Base-by-base conservation (phyloP, 2,888 invertebrate species). In the Caenorhabditis imperialis region DNA sequence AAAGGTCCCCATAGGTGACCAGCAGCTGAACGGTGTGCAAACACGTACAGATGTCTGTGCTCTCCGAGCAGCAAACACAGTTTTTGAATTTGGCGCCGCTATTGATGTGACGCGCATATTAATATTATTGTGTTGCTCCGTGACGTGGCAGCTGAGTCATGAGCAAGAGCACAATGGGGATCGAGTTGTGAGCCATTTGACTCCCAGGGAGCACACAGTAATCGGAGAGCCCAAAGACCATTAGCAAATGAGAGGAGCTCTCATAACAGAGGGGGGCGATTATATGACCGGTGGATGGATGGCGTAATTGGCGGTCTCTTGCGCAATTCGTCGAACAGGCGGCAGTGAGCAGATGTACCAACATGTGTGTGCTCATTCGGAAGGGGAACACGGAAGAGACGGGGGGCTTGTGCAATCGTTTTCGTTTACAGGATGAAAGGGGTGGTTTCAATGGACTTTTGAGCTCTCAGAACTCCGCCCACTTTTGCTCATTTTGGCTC, bases 31-130 rank as follows among this genome's bases (percentile, higher is more conserved):
- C 57, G 57, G 67, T 67, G 67, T 47, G 54, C 67, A 67, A 67
- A 67, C 67, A 67, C 67, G 67, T 67, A 67, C 57, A 50, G 57
- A 67, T 54, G 54, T 47, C 50, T 48, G 55, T 42, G 50, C 47
- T 45, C 18, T 22, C 25, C 50, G 38, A 48, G 57, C 55, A 45
- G 67, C 67, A 67, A 67, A 67, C 51, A 57, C 22, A 57, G 42
- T 40, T 57, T 67, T 67, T 67, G 57, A 50, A 67, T 57, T 67
- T 57, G 44, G 40, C 55, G 54, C 55, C 55, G 35, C 55, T 67
- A 67, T 67, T 57, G 67, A 50, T n/a, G n/a, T n/a, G n/a, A n/a
- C n/a, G n/a, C 55, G 55, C 65, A 65, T 65, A 65, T 65, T 65
- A 65, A 65, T 65, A 65, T 65, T 65, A 50, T 55, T 65, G 55